Evolutionary conservation across 2,888 invertebrate genomes (phyloP), one percentile per base, ranked within the genome.

Genomic region (Andrena dorsata): DNA sequence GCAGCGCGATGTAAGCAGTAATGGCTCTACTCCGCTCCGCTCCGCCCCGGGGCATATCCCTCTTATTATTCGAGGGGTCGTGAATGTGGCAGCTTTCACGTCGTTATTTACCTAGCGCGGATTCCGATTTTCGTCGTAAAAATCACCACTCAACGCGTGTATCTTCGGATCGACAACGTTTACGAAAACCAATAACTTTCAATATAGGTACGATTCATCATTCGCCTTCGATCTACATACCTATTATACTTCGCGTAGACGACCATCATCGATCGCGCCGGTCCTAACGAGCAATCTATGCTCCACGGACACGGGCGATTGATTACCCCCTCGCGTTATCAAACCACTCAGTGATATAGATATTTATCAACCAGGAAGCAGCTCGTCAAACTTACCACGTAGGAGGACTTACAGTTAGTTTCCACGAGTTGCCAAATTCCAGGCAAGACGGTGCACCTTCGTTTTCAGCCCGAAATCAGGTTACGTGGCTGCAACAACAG

Each of bases 31-130:
- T 41, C 41, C 13, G 13, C 41, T 41, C 41, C 41, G 41, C 41
- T 41, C 41, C 16, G 71, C 78, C 51, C 23, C 60, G 26, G 53
- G 61, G 35, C 53, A 51, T 68, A 51, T 41, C 32, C 68, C 58
- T 61, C 41, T 47, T 68, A 41, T 56, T 76, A 41, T 56, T 76
- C 69, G 51, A 58, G n/a, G 63, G 56, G 26, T 13, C 47, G 26
- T 28, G 64, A 65, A 69, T 41, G 58, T 58, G 74, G 74, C 70
- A 79, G 69, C 79, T 79, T 70, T 79, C 56, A 28, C 79, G 23
- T 74, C 74, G 26, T 74, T 65, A 58, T 79, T 70, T 69, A 64
- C 74, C 49, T 58, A 64, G 35, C 69, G 35, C 20, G 35, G 16
- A 61, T 70, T 65, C 26, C 47, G 8, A 65, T 28, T 70, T 70